phyloP scores from a whole-genome alignment of 1,140 invertebrate species.

The Microplitis demolitor region DNA sequence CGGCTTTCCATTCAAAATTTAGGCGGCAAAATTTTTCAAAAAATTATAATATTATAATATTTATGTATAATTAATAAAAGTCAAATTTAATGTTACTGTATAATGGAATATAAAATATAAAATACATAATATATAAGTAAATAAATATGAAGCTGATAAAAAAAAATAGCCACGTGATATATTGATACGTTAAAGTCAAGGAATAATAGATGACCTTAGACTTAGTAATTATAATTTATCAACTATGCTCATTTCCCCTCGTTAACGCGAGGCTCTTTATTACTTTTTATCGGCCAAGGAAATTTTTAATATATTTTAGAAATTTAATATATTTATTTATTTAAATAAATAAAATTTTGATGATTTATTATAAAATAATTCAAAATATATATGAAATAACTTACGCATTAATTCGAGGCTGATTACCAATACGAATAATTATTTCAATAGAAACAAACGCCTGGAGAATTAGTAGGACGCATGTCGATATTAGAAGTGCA shows the following conservation, averaged over 20 bases:
- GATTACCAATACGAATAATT: slow-evolving; percentile 29
- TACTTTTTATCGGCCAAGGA: background rate
- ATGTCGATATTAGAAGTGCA: slow-evolving; percentile 38
- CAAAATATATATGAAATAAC: slow-evolving; percentile 5
- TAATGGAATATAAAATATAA: background rate
- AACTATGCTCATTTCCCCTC: background rate
- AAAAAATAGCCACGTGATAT: background rate
- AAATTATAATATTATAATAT: too few species aligned
- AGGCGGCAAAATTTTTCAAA: too few species aligned
- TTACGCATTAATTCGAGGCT: slow-evolving; percentile 36
- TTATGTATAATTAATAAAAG: too few species aligned
- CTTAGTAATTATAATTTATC: slow-evolving; percentile 7
- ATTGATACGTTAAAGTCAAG: too few species aligned
- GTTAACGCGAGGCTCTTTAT: background rate
- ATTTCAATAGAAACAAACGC: slow-evolving; percentile 30
- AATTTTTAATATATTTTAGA: slow-evolving; percentile 4
- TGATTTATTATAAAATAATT: too few species aligned
- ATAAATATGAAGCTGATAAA: background rate
- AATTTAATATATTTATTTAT: background rate
- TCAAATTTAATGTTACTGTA: too few species aligned
- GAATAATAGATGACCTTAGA: background rate
- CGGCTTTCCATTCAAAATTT: too few species aligned
- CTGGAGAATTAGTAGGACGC: slow-evolving; percentile 26
- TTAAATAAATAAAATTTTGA: background rate
- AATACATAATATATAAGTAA: background rate